Evolutionary conservation across 2,797 vertebrate genomes (phyloP), one percentile per base, ranked within the genome.

Genomic region (Propithecus perrieri): DNA sequence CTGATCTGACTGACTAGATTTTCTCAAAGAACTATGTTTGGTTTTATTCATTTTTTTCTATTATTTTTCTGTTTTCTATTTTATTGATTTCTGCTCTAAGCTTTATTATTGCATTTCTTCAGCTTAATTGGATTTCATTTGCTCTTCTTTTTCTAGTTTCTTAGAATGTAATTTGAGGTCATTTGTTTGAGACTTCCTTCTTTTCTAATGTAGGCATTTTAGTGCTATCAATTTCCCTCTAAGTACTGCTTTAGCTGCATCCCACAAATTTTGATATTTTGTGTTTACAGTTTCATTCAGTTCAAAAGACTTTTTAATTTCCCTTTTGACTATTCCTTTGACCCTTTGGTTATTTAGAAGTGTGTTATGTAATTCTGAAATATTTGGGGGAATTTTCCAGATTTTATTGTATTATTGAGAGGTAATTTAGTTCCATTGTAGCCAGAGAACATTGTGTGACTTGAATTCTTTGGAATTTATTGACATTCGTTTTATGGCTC

Each of bases 401-500:
- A 72, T 89, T 63, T 63, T 92, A 9, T 83, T 88, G 22, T 83
- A 50, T 78, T 63, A 35, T 72, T 85, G 48, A 67, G 81, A 80
- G 67, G 12, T 81, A 86, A 91, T 41, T 81, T 59, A 75, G 48
- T 96, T 57, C 48, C 17, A 22, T 72, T 53, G 13, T 80, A 43
- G 41, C 22, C 65, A 50, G 65, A 90, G 48, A 96, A 59, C n/a
- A 5, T 57, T 74, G 6, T 85, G n/a, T 90, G n/a, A 65, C 22
- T 75, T 80, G 35, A 96, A 86, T 96, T 41, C 18, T 79, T 90
- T 90, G 59, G 79, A 96, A 59, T 80, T 89, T 74, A 65, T 72
- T 24, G 12, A 72, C 14, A 85, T 33, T 55, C 46, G 35, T 89
- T 93, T 89, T 84, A 46, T 4, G 80, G 79, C 55, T 84, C 63